Conservation (phyloP, 2,797 vertebrate species). For the Monodelphis domestica region DNA sequence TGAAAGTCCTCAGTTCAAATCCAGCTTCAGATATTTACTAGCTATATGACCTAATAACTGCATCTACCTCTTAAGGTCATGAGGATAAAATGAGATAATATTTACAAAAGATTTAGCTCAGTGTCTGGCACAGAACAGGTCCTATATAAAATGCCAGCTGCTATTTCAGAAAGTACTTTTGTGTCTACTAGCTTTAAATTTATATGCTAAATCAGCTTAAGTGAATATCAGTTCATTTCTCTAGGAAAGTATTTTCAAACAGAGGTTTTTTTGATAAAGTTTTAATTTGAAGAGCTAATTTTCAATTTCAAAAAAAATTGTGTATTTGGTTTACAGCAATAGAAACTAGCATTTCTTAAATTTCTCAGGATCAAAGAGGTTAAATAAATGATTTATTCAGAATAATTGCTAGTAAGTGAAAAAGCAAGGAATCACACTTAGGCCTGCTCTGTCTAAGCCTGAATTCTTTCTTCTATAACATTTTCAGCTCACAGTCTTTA, state of each 20-base stretch:
- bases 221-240: background rate
- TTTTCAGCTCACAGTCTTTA: background rate
- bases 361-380: background rate
- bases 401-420: no score
- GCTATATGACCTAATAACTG: background rate
- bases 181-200: background rate
- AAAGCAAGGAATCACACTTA: no score
- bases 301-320: slow-evolving; percentile 14
- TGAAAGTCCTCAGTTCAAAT: background rate
- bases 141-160: no score
- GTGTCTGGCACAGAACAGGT: no score
- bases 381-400: background rate
- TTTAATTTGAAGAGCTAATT: slow-evolving; percentile 23
- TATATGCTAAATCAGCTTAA: background rate
- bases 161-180: background rate
- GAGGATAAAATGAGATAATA: background rate
- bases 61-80: background rate
- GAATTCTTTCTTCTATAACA: background rate
- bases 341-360: slow-evolving; percentile 14
- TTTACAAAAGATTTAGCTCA: background rate
- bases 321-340: background rate
- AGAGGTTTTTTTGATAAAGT: slow-evolving; percentile 22
- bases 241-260: background rate
- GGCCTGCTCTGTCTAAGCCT: background rate
- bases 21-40: background rate